phyloP scores from a whole-genome alignment of 2,888 invertebrate genomes.

The Sphaeridia pumilis region DNA sequence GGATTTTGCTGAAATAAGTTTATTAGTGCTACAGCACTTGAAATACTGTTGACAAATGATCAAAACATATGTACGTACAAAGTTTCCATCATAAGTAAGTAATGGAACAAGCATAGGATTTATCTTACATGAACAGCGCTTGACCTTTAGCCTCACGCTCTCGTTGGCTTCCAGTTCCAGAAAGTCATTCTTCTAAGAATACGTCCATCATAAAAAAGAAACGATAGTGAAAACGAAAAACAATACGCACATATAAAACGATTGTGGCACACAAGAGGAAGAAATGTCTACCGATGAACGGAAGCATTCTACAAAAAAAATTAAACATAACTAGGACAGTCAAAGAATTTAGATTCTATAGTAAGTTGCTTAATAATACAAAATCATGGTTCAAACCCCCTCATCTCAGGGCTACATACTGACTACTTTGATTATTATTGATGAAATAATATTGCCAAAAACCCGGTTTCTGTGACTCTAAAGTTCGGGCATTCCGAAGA shows the following conservation, averaged over 20 bases:
- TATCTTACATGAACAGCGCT: background rate
- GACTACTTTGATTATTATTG: slow-evolving; percentile 2
- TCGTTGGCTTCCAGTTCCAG: background rate
- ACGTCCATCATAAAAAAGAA: background rate
- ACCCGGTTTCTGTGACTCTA: background rate
- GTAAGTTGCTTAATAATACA: background rate
- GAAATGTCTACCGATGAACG: background rate
- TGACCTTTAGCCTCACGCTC: background rate
- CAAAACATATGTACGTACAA: too few relatives aligned
- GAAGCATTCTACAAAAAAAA: too few relatives aligned
- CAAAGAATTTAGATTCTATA: background rate
- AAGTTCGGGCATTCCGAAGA: too few relatives aligned
- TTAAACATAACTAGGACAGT: background rate
- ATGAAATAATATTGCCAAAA: slow-evolving; percentile 1
- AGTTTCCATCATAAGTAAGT: background rate
- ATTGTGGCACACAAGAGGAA: background rate
- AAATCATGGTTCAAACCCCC: background rate
- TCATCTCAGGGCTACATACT: background rate
- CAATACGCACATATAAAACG: background rate
- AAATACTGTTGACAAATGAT: too few relatives aligned
- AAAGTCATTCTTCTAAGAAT: background rate
- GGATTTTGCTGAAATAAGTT: background rate
- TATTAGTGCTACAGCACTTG: too few relatives aligned
- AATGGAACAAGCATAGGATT: background rate
- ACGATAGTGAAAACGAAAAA: background rate